Conservation (phyloP, 37 sponge, comb jelly and placozoan genomes). For the Theonella swinhoei region DNA sequence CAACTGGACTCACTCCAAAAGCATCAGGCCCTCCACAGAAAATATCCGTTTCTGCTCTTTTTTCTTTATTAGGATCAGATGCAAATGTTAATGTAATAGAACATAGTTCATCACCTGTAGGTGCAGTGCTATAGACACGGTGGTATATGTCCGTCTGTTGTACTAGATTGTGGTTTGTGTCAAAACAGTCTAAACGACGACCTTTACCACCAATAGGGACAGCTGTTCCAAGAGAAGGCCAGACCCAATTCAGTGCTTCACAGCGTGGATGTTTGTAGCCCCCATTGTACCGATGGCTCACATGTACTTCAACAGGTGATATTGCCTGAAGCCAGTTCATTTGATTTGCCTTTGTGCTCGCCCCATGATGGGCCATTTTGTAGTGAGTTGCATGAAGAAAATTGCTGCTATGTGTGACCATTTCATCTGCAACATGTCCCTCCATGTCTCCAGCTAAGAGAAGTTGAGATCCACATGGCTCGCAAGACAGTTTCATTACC, state of each 20-base stretch:
- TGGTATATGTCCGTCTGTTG: neutral
- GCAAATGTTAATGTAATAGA: neutral
- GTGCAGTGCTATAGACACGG: neutral
- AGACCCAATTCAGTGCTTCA: neutral
- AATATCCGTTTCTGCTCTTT: no score
- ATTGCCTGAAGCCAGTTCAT: neutral
- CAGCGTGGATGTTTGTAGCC: slow-evolving; percentile 16
- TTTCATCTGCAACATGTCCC: neutral
- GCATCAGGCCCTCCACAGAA: no score
- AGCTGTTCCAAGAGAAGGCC: neutral
- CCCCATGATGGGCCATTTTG: slow-evolving; percentile 36
- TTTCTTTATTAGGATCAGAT: no score
- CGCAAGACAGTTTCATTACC: neutral
- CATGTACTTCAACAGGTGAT: neutral
- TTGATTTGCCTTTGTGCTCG: slow-evolving; percentile 13
- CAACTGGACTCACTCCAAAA: no score
- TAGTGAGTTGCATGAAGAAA: slow-evolving; percentile 7
- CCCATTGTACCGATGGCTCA: neutral
- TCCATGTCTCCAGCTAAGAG: slow-evolving; percentile 30
- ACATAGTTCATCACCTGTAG: neutral
- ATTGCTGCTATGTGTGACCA: neutral
- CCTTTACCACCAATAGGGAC: neutral
- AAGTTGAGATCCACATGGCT: neutral
- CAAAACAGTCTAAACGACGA: neutral
- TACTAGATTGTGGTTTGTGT: neutral